Evolutionary conservation across 2,888 invertebrate species (phyloP).

Genomic region (Monoplex corrugatus): DNA sequence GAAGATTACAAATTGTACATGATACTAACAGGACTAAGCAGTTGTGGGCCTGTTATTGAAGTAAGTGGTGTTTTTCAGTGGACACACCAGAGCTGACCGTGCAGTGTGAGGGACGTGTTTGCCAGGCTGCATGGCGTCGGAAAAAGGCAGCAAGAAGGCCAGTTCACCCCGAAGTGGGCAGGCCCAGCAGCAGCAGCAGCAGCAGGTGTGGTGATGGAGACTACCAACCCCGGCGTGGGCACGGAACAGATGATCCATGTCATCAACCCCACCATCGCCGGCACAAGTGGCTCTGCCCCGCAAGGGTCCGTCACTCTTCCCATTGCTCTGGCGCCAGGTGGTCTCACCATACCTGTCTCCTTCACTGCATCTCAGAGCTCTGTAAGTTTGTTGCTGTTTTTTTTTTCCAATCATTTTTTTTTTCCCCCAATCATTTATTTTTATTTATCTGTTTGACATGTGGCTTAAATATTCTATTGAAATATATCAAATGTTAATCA

Average conservation of each 20-base stretch:
- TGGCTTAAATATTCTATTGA: too few species aligned
- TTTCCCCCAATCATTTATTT: too few species aligned
- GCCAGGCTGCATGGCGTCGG: conserved; percentile 46
- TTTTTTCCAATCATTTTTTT: not conserved
- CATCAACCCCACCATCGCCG: conserved; percentile 64
- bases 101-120: not conserved
- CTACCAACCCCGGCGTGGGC: conserved; percentile 48
- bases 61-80: not conserved
- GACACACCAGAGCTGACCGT: not conserved
- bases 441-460: too few species aligned
- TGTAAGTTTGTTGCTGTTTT: conserved; percentile 53
- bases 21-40: too few species aligned
- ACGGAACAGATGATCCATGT: conserved; percentile 74
- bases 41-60: too few species aligned
- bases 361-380: conserved; percentile 60
- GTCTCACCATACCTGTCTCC: conserved; percentile 74
- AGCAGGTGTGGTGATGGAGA: conserved; percentile 50
- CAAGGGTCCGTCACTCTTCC: conserved; percentile 67
- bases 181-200: conserved; percentile 48
- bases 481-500: too few species aligned
- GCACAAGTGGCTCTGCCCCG: conserved; percentile 50
- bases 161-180: conserved; percentile 45
- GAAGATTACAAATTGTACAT: too few species aligned
- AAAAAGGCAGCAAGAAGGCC: conserved; percentile 35
- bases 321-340: conserved; percentile 75